Conservation (phyloP, 2,113 vertebrate species). For the Agelaius tricolor region DNA sequence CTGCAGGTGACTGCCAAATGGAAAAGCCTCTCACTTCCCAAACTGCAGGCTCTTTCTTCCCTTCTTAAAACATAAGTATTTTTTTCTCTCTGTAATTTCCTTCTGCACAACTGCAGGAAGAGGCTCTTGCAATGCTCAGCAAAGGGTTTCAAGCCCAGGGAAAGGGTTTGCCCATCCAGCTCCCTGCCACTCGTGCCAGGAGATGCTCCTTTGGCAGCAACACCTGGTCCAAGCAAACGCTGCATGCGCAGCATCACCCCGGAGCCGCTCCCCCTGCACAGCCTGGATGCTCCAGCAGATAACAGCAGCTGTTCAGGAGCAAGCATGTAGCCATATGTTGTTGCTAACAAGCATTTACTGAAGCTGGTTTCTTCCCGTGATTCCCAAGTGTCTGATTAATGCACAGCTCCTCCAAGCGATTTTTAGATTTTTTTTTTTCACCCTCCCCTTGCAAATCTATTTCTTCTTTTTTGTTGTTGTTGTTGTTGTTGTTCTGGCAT, state of each 20-base stretch:
- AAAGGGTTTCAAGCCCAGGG: neutral
- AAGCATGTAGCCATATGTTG: slow-evolving; percentile 1
- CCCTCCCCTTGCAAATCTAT: neutral
- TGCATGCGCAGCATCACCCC: neutral
- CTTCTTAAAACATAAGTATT: neutral
- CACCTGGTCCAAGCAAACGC: neutral
- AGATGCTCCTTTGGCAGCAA: neutral
- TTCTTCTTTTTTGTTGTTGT: neutral
- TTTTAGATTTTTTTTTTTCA: neutral
- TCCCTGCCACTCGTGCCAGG: neutral
- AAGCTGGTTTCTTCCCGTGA: neutral
- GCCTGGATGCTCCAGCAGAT: neutral
- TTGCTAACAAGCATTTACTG: slow-evolving; percentile 52
- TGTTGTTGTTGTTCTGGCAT: neutral
- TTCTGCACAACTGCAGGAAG: neutral
- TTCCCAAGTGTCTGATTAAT: slow-evolving; percentile 54
- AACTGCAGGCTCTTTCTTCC: neutral
- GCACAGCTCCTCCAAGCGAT: neutral
- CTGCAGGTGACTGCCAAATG: neutral
- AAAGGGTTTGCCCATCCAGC: neutral
- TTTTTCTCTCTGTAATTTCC: neutral
- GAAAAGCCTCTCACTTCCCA: neutral
- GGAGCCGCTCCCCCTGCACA: accelerated
- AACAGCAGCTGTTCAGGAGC: slow-evolving; percentile 37
- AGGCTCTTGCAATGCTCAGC: no score